Evolutionary conservation across 2,888 invertebrate genomes (phyloP).

Genomic region (Seladonia tumulorum): DNA sequence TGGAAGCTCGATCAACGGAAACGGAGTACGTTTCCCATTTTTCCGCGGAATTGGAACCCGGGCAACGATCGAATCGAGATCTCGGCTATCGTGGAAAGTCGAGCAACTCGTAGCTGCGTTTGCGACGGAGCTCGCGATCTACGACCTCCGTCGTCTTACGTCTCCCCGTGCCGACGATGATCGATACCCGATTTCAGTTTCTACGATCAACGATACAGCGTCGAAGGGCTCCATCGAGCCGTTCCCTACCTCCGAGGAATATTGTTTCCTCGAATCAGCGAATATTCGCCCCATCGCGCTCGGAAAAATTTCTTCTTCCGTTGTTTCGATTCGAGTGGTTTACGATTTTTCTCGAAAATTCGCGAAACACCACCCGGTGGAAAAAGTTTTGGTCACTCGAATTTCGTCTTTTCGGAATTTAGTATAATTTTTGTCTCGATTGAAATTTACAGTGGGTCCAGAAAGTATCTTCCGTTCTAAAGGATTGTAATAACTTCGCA

Average conservation of each 20-base stretch:
- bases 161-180: constrained; percentile 9
- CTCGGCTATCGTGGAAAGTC: neutral
- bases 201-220: constrained; percentile 17
- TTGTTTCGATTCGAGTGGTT: neutral
- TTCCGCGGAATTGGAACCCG: constrained; percentile 3
- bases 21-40: neutral
- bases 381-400: neutral
- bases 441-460: neutral
- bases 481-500: no score
- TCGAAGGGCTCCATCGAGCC: constrained; percentile 17
- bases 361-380: neutral
- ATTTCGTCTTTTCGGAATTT: neutral
- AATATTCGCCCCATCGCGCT: neutral
- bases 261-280: constrained; percentile 4
- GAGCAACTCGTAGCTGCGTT: neutral
- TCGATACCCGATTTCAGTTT: constrained; percentile 10
- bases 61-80: constrained; percentile 21
- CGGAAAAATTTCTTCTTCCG: neutral
- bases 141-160: neutral
- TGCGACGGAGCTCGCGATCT: neutral
- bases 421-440: neutral
- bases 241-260: neutral
- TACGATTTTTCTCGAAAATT: neutral
- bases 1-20: constrained; percentile 10
- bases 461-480: neutral